A percentile compares a stretch with the other conserved stretches of the same genome.
Evolutionary conservation across 2,888 invertebrate genomes (phyloP).

Genomic region (Napeogenes sylphis): DNA sequence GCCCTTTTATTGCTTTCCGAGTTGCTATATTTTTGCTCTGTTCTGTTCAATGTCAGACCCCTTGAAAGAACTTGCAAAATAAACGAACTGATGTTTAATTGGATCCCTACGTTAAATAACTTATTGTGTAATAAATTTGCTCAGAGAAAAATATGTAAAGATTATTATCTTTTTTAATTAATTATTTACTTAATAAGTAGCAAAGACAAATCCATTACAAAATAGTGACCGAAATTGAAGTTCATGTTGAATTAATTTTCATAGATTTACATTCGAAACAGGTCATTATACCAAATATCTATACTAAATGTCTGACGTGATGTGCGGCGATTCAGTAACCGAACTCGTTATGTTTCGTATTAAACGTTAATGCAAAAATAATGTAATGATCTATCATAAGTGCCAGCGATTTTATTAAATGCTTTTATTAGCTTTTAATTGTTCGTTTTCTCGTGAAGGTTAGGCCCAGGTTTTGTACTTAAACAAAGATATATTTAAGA

Average conservation of each 20-base stretch:
- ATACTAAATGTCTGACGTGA: constrained; percentile 36
- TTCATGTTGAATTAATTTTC: constrained; percentile 1
- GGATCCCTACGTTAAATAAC: not conserved
- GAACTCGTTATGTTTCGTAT: constrained; percentile 30
- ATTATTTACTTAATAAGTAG: too few species aligned
- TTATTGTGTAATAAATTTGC: not conserved
- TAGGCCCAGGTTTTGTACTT: too few species aligned
- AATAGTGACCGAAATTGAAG: not conserved
- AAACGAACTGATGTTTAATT: constrained; percentile 1
- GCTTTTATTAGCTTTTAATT: too few species aligned
- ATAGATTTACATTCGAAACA: constrained; percentile 8
- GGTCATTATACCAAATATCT: constrained; percentile 23
- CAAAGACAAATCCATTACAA: not conserved
- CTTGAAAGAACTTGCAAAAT: constrained; percentile 1
- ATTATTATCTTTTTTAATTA: not conserved
- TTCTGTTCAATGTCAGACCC: constrained; percentile 9
- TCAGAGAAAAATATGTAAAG: not conserved
- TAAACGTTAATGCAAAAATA: constrained; percentile 27
- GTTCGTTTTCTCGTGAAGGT: too few species aligned
- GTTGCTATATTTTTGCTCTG: constrained; percentile 27
- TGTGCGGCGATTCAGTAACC: constrained; percentile 33
- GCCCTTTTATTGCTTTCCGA: constrained; percentile 25
- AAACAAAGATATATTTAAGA: too few species aligned
- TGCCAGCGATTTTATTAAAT: too few species aligned
- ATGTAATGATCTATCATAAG: constrained; percentile 6